Conservation (phyloP, 2,888 invertebrate species). For the Margaritifera margaritifera region DNA sequence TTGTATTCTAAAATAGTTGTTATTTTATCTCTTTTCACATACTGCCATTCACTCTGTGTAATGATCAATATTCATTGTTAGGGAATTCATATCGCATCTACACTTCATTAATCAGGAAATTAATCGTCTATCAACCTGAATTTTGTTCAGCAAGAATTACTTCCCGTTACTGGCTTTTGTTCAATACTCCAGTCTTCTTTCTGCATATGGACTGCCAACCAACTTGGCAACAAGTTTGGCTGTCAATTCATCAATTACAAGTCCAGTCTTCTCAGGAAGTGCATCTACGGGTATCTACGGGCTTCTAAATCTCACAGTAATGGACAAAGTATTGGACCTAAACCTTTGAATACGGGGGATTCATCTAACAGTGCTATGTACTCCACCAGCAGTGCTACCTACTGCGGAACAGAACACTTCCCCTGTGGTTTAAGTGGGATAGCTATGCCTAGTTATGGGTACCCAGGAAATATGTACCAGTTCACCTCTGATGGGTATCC, state of each 20-base stretch:
- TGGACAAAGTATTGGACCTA: slow-evolving; percentile 30
- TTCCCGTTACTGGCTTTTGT: slow-evolving; percentile 33
- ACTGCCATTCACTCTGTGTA: slow-evolving; percentile 11
- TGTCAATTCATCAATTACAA: slow-evolving; percentile 27
- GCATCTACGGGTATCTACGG: slow-evolving; percentile 29
- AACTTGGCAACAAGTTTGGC: slow-evolving; percentile 24
- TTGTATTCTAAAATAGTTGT: background rate
- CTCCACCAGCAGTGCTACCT: slow-evolving; percentile 36
- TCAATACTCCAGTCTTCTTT: slow-evolving; percentile 33
- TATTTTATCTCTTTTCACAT: slow-evolving; percentile 38
- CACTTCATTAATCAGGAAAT: slow-evolving; percentile 11
- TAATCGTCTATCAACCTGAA: slow-evolving; percentile 24
- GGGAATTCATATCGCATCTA: slow-evolving; percentile 12
- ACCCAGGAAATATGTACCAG: slow-evolving; percentile 61
- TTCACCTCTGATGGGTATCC: slow-evolving; percentile 65
- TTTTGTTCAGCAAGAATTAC: slow-evolving; percentile 29
- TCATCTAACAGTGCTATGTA: slow-evolving; percentile 25
- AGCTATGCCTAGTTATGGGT: slow-evolving; percentile 62
- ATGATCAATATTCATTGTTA: background rate
- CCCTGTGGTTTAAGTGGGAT: slow-evolving; percentile 66
- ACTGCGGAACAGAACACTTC: slow-evolving; percentile 49
- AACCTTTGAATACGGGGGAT: slow-evolving; percentile 17
- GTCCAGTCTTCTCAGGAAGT: slow-evolving; percentile 39
- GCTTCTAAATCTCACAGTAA: slow-evolving; percentile 36
- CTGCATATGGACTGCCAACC: slow-evolving; percentile 34